Conservation (phyloP, 53 echinoderm and acorn worm species). For the Stichopus horrens region DNA sequence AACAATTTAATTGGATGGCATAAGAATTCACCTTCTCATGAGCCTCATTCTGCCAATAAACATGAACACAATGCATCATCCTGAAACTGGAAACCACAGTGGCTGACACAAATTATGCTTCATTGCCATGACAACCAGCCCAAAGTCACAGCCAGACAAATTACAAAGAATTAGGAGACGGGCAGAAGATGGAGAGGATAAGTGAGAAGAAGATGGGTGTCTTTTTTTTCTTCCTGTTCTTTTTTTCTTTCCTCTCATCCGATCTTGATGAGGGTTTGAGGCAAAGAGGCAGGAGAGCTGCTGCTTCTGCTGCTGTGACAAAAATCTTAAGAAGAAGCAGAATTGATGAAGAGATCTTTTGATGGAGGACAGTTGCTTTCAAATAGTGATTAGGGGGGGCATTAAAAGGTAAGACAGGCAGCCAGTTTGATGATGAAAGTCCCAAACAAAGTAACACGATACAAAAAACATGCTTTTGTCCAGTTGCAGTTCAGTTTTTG, state of each 20-base stretch:
- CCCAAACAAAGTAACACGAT: too few species aligned
- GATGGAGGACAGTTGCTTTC: neutral
- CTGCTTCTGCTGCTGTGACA: neutral
- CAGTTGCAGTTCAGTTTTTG: too few species aligned
- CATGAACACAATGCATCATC: constrained; percentile 16
- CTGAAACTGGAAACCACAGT: constrained; percentile 18
- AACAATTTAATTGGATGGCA: constrained; percentile 2
- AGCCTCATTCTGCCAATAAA: neutral
- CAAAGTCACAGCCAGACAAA: constrained; percentile 41
- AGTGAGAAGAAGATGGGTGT: neutral
- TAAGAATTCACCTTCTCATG: constrained; percentile 16
- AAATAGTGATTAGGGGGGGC: neutral
- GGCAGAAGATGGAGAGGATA: neutral
- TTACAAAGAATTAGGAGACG: constrained; percentile 34
- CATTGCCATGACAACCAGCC: constrained; percentile 16
- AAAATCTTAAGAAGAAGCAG: too few species aligned
- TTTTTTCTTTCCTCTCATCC: too few species aligned
- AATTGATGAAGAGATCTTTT: neutral
- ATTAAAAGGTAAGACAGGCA: neutral
- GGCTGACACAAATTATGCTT: constrained; percentile 20
- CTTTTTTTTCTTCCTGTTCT: neutral
- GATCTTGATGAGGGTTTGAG: neutral
- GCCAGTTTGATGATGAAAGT: too few species aligned
- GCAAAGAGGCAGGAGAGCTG: neutral
- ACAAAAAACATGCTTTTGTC: too few species aligned